A percentile compares a stretch with the other conserved stretches of the same genome.
Evolutionary conservation across 2,113 vertebrate genomes (phyloP).

Genomic region (Solea solea): DNA sequence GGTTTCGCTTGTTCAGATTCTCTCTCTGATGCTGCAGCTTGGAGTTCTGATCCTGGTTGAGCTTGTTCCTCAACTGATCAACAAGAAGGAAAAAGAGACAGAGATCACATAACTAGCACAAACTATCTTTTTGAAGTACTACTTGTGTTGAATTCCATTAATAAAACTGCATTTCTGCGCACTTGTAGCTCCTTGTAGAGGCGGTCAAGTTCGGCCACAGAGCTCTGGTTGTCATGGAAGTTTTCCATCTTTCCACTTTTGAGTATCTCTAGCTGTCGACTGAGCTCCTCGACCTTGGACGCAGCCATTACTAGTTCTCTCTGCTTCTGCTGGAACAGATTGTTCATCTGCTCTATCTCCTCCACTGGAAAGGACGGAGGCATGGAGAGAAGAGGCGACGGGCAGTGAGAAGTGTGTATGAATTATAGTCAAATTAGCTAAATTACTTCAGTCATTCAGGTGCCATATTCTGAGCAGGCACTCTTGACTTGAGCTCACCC

Average conservation of each 20-base stretch:
- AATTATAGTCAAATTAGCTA: neutral
- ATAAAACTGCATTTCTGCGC: conserved; percentile 9
- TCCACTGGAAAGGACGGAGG: conserved; percentile 83
- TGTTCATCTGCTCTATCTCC: conserved; percentile 99
- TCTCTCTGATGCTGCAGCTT: conserved; percentile 97
- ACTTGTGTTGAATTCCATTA: neutral
- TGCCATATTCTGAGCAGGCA: neutral
- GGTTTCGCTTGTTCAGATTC: conserved; percentile 93
- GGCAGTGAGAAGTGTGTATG: neutral
- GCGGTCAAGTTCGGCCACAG: conserved; percentile 92
- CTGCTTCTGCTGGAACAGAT: conserved; percentile 97
- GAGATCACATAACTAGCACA: neutral
- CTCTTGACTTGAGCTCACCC: conserved; percentile 78
- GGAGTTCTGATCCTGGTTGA: conserved; percentile 97
- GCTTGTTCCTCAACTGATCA: conserved; percentile 90
- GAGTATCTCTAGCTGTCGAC: conserved; percentile 93
- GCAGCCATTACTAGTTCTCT: conserved; percentile 91
- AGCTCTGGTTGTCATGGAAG: conserved; percentile 89
- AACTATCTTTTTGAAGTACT: neutral
- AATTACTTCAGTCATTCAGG: neutral
- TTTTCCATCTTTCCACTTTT: conserved; percentile 92
- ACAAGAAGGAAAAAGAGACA: conserved; percentile 2
- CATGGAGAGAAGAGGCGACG: conserved; percentile 31
- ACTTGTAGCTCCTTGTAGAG: conserved; percentile 99
- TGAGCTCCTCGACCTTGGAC: conserved; percentile 94